A percentile compares a stretch with the other conserved stretches of the same genome.
Evolutionary conservation across 2,113 vertebrate genomes (phyloP).

Genomic region (Eubucco bourcierii): DNA sequence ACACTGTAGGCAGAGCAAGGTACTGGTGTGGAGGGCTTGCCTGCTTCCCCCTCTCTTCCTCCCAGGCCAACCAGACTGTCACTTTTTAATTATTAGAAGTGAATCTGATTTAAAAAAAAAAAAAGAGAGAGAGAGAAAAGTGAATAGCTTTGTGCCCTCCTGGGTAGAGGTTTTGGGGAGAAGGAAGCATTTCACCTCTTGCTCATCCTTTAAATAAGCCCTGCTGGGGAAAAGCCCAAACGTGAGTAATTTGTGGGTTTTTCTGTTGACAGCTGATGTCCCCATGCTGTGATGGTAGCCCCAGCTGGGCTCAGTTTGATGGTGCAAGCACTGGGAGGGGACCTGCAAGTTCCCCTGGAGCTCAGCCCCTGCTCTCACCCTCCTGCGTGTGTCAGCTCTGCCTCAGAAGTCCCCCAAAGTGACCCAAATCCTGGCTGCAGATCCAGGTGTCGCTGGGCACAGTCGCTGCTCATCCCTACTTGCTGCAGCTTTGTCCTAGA

Average conservation of each 20-base stretch:
- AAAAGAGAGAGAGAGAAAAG: not conserved
- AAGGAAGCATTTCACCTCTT: not conserved
- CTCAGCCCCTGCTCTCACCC: not conserved
- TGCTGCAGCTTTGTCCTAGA: not conserved
- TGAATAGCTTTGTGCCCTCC: not conserved
- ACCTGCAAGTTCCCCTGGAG: not conserved
- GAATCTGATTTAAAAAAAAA: not conserved
- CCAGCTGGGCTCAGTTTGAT: not conserved
- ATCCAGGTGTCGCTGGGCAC: fast-evolving
- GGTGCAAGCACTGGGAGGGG: not conserved
- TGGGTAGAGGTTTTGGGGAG: not conserved
- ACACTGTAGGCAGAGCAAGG: fast-evolving
- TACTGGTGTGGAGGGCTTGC: fast-evolving
- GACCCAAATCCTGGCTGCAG: fast-evolving
- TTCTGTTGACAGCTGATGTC: not conserved
- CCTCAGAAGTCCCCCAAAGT: not conserved
- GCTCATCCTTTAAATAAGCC: not conserved
- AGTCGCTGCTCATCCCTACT: not conserved
- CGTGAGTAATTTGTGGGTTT: not conserved
- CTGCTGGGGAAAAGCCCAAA: not conserved
- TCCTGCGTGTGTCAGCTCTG: not conserved
- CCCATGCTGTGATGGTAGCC: not conserved
- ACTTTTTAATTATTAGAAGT: not conserved
- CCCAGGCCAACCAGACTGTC: not conserved
- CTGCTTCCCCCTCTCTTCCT: not conserved